Evolutionary conservation across 2,797 vertebrate genomes (phyloP).

Genomic region (Anniella stebbinsi): DNA sequence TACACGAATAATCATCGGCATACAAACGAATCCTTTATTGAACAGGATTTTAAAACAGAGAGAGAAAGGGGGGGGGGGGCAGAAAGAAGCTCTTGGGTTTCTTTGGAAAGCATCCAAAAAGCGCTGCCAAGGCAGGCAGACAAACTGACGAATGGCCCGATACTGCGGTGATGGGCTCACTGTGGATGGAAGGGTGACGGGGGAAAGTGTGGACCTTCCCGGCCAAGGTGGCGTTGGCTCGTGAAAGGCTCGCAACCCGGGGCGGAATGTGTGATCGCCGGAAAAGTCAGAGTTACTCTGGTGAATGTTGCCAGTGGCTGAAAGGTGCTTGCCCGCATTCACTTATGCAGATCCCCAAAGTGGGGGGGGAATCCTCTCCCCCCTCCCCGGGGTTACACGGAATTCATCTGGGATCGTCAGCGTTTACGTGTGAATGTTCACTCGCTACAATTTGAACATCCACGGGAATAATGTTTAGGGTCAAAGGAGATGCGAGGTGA

Average conservation of each 20-base stretch:
- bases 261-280: not conserved
- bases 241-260: not conserved
- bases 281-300: not conserved
- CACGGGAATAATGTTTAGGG: not conserved
- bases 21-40: not conserved
- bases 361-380: not conserved
- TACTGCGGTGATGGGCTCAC: not conserved
- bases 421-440: not conserved
- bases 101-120: constrained; percentile 3
- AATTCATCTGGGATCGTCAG: not conserved
- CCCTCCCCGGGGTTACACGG: not conserved
- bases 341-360: not conserved
- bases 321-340: not conserved
- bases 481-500: not conserved
- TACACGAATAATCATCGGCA: no score
- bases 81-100: not conserved
- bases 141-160: not conserved
- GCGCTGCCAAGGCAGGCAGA: not conserved
- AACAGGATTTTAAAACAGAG: not conserved
- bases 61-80: not conserved
- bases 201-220: not conserved
- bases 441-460: not conserved
- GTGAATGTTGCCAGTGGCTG: not conserved
- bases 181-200: not conserved
- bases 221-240: not conserved